Conservation (phyloP, 2,888 invertebrate genomes). For the Caradrina clavipalpis region DNA sequence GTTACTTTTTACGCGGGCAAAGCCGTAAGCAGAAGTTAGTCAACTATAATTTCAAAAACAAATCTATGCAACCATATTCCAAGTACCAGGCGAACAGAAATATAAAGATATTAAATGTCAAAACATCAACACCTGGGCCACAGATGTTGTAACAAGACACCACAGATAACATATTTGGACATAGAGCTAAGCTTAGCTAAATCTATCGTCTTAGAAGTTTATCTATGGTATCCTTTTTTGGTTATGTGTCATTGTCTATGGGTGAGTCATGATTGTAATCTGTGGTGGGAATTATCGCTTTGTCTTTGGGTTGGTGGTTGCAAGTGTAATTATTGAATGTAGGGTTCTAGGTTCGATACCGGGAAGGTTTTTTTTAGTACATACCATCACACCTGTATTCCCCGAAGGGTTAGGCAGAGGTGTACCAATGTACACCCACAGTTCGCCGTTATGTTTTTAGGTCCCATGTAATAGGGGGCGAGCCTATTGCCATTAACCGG, state of each 20-base stretch:
- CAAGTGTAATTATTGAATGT: too few relatives aligned
- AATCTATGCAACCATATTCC: constrained; percentile 9
- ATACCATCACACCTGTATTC: too few relatives aligned
- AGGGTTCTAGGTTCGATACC: too few relatives aligned
- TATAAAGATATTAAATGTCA: constrained; percentile 58
- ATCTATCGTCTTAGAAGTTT: constrained; percentile 30
- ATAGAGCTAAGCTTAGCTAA: constrained; percentile 38
- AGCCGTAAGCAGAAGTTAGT: too few relatives aligned
- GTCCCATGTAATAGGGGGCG: too few relatives aligned
- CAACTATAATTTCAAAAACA: background rate
- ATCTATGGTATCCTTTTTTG: constrained; percentile 43
- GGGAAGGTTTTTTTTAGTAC: too few relatives aligned
- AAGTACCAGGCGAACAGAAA: constrained; percentile 54
- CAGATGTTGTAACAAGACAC: constrained; percentile 68
- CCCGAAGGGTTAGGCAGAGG: too few relatives aligned
- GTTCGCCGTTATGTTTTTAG: too few relatives aligned
- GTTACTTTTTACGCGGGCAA: too few relatives aligned
- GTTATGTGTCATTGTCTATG: constrained; percentile 13
- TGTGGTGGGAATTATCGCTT: background rate
- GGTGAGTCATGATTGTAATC: constrained; percentile 24
- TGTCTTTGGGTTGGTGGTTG: too few relatives aligned
- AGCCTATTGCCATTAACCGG: too few relatives aligned
- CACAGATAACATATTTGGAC: constrained; percentile 47
- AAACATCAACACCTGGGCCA: constrained; percentile 67
- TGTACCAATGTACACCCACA: too few relatives aligned